These are phyloP conservation scores for Passer domesticus DNA, from an alignment of 2,113 vertebrate species.

Conservation along the genomic window DNA sequence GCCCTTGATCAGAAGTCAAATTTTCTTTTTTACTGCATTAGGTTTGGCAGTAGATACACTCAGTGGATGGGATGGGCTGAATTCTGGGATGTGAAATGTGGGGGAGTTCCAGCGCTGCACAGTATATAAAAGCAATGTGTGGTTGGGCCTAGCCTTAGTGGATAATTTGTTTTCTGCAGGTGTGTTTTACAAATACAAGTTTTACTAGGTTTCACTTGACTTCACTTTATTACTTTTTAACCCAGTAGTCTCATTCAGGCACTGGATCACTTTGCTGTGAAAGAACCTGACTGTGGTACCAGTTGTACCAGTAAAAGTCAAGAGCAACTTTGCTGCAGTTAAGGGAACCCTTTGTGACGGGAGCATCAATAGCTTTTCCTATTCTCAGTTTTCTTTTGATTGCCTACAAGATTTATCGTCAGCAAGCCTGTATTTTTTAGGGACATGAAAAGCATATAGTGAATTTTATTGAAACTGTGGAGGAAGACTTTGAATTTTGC, in stretches of 20 bases:
- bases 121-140: not conserved
- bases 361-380: not conserved
- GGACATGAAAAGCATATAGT: not conserved
- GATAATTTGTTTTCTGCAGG: not conserved
- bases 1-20: not conserved
- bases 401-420: not conserved
- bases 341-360: not conserved
- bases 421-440: not conserved
- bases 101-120: not conserved
- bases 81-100: not conserved
- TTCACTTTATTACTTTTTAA: slow-evolving; percentile 2
- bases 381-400: not conserved
- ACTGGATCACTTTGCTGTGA: not conserved
- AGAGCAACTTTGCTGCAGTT: not conserved
- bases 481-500: not conserved
- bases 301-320: not conserved
- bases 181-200: not conserved
- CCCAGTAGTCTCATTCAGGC: not conserved
- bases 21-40: not conserved
- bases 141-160: not conserved
- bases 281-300: not conserved
- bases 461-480: not conserved
- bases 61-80: not conserved
- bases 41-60: not conserved
- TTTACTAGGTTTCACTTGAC: not conserved